Evolutionary conservation across 2,113 vertebrate genomes (phyloP), one percentile per base, ranked within the genome.

Genomic region (Tragelaphus imberbis): DNA sequence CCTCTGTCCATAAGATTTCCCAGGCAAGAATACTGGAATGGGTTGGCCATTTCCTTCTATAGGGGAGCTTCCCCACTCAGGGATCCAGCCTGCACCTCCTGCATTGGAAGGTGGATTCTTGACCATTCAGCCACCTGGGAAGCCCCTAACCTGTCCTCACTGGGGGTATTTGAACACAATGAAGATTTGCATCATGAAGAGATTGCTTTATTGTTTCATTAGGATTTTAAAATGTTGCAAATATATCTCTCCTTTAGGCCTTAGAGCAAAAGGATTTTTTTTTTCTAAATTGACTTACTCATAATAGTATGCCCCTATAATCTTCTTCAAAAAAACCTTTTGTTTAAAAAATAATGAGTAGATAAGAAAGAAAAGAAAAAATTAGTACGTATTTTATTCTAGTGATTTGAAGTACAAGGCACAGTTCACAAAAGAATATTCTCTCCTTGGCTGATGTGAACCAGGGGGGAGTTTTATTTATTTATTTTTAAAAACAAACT

Each of bases 191-290:
- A 40, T 71, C 4, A 5, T 14, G 21, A 36, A 55, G 9, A 90
- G 65, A 55, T 6, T 40, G 13, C 71, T 90, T 94, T 25, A 53
- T 7, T 53, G 8, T 91, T 95, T 95, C 25, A 65, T 28, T 40
- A 75, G 79, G 53, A 77, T 88, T 65, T 95, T 55, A 84, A 97
- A 89, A 95, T 87, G 25, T 63, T 25, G 75, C 71, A 80, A 87
- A 49, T 36, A 23, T 6, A 10, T 36, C 49, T 95, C 58, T 89
- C 47, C 53, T 89, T 63, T 92, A 58, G 27, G 19, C 30, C 81
- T 81, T 93, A 51, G n/a, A 68, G 15, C 23, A 86, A 92, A 96
- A 81, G 15, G 9, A 3, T 71, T 6, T 36, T 84, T 23, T 44
- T 82, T 40, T 2, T 53, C 28, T 28, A 44, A 68, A 51, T 65